Evolutionary conservation across 2,797 vertebrate species (phyloP).

Genomic region (Psittacula echo): DNA sequence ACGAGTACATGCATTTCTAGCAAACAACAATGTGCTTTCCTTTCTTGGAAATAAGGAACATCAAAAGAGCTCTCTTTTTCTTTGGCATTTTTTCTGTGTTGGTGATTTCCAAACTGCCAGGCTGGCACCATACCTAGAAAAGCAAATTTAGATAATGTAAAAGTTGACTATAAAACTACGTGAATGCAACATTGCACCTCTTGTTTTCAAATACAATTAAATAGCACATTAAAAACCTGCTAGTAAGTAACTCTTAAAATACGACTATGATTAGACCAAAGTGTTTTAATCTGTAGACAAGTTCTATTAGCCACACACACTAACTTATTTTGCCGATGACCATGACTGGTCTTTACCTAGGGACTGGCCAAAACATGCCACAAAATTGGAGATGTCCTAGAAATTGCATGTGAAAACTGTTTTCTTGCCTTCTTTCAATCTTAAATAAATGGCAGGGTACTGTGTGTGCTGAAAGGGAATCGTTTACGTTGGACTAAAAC

Average conservation of each 20-base stretch:
- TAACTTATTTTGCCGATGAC: conserved; percentile 17
- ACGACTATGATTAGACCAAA: conserved; percentile 4
- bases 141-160: conserved; percentile 42
- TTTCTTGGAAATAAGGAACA: conserved; percentile 8
- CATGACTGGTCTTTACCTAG: conserved; percentile 65
- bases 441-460: conserved; percentile 75
- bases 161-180: conserved; percentile 52
- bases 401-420: conserved; percentile 72
- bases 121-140: conserved; percentile 26
- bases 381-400: conserved; percentile 64
- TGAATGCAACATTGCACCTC: conserved; percentile 47
- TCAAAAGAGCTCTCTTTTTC: not conserved
- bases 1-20: not conserved
- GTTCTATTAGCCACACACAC: not conserved
- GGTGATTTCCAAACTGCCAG: conserved; percentile 12
- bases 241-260: conserved; percentile 8
- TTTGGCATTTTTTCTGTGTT: not conserved
- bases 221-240: conserved; percentile 49
- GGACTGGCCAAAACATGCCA: conserved; percentile 51
- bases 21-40: not conserved
- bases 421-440: conserved; percentile 72
- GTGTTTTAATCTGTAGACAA: conserved; percentile 35
- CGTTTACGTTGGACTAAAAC: conserved; percentile 75
- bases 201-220: conserved; percentile 65
- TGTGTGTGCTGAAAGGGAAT: conserved; percentile 73